These are phyloP conservation scores for Liparis tanakae DNA, from an alignment of 2,797 vertebrate species.

Conservation along the genomic window DNA sequence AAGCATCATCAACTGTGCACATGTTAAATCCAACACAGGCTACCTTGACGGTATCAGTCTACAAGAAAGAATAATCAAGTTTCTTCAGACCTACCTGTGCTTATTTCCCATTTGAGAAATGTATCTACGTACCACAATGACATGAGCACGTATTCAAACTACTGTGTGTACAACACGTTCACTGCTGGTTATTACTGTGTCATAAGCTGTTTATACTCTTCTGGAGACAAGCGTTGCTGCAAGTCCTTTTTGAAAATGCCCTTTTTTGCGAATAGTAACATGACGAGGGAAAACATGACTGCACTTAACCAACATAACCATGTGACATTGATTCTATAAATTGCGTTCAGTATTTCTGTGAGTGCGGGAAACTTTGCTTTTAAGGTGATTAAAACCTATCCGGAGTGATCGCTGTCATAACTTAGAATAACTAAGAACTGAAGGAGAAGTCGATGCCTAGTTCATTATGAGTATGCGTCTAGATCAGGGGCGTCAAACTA, in stretches of 20 bases:
- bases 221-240: neutral
- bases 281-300: neutral
- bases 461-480: neutral
- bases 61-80: neutral
- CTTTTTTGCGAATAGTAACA: neutral
- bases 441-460: neutral
- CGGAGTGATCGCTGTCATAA: neutral
- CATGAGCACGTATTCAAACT: neutral
- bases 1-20: neutral
- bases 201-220: neutral
- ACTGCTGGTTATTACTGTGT: neutral
- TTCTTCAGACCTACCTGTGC: neutral
- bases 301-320: neutral
- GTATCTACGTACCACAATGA: no score
- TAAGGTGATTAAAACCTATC: constrained; percentile 5
- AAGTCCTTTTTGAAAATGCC: neutral
- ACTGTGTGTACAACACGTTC: neutral
- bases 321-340: neutral
- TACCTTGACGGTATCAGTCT: neutral
- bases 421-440: neutral
- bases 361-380: neutral
- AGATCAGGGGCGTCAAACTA: no score
- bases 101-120: neutral
- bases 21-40: neutral
- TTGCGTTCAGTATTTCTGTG: neutral